These are phyloP conservation scores for Phoxinus phoxinus DNA, from an alignment of 2,113 vertebrate genomes.

Conservation along the genomic window DNA sequence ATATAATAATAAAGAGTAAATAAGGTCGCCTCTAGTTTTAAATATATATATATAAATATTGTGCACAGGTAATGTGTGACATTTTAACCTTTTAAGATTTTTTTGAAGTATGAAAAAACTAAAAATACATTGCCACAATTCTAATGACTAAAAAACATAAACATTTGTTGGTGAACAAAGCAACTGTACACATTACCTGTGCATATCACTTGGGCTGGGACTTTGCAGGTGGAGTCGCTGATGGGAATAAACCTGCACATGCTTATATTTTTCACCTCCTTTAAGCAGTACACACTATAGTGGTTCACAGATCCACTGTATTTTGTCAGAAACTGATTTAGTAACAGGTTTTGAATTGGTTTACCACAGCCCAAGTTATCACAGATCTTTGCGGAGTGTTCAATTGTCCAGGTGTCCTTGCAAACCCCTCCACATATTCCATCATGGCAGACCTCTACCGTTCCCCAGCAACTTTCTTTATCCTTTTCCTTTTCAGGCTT, in stretches of 20 bases:
- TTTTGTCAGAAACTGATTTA: too few species aligned
- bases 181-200: constrained; percentile 58
- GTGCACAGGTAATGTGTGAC: too few species aligned
- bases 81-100: too few species aligned
- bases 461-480: constrained; percentile 65
- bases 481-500: too few species aligned
- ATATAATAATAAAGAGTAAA: too few species aligned
- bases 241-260: constrained; percentile 53
- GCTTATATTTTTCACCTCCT: fast-evolving
- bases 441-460: constrained; percentile 31
- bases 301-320: background rate
- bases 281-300: constrained; percentile 41
- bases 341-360: fast-evolving
- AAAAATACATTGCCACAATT: background rate
- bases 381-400: constrained; percentile 55
- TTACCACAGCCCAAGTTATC: constrained; percentile 52
- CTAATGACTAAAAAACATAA: background rate
- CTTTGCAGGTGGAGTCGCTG: fast-evolving
- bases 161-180: background rate
- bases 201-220: constrained; percentile 57
- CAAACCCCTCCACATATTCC: constrained; percentile 4
- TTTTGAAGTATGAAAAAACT: too few species aligned
- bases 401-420: background rate
- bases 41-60: too few species aligned
- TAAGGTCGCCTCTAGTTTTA: too few species aligned